Percentiles rank a stretch among this genome's conserved stretches.
phyloP scores from a whole-genome alignment of 2,113 vertebrate genomes.

The Ctenodactylus gundi region DNA sequence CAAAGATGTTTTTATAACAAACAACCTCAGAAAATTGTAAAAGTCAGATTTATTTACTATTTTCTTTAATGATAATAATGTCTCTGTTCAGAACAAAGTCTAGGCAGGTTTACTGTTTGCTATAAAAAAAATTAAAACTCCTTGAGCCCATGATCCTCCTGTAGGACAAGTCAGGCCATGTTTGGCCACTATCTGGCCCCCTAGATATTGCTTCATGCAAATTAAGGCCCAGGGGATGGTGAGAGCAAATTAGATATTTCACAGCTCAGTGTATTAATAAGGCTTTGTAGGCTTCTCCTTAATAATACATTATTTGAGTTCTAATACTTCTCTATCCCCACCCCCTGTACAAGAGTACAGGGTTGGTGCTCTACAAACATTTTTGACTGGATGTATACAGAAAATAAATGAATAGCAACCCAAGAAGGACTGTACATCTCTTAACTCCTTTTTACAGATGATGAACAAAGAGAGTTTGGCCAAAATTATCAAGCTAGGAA shows the following conservation, averaged over 20 bases:
- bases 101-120: not conserved
- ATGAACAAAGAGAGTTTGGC: not conserved
- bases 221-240: not conserved
- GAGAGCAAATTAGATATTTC: not conserved
- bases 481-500: slow-evolving; percentile 1
- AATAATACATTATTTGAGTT: not conserved
- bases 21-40: not conserved
- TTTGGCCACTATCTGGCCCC: not conserved
- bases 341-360: not conserved
- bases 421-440: not conserved
- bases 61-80: not conserved
- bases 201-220: not conserved
- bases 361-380: not conserved
- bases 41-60: slow-evolving; percentile 8
- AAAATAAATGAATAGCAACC: not conserved
- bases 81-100: not conserved
- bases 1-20: not conserved
- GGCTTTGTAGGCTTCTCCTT: not conserved
- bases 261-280: not conserved
- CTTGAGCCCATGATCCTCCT: not conserved
- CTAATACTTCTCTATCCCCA: not conserved
- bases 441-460: not conserved
- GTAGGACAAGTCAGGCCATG: not conserved
- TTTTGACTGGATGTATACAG: not conserved
- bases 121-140: slow-evolving; percentile 17